Percentiles rank a stretch among this genome's conserved stretches.
These are phyloP conservation scores for Nasonia giraulti DNA, from an alignment of 1,140 invertebrate genomes.

Conservation along the genomic window DNA sequence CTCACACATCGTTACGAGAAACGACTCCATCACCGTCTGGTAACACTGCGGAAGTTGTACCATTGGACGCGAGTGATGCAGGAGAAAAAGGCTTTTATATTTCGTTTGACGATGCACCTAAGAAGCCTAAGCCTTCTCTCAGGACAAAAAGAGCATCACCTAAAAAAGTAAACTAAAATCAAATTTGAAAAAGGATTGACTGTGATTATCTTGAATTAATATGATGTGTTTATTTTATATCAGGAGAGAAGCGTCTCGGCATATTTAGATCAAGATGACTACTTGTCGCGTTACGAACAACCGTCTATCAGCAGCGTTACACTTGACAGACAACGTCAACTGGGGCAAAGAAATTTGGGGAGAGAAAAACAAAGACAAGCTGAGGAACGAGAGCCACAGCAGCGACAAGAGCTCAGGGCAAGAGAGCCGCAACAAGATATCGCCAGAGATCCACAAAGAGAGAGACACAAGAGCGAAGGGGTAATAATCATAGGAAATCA, in stretches of 20 bases:
- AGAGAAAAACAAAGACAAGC: slow-evolving; percentile 69
- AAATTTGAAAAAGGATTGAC: slow-evolving; percentile 14
- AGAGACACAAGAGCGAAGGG: slow-evolving; percentile 67
- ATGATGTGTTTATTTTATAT: slow-evolving; percentile 26
- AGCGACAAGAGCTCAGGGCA: slow-evolving; percentile 65
- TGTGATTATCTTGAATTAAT: not conserved
- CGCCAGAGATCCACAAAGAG: slow-evolving; percentile 69
- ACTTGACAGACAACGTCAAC: slow-evolving; percentile 63
- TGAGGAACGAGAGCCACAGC: slow-evolving; percentile 68
- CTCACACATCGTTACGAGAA: slow-evolving; percentile 72
- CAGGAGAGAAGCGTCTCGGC: slow-evolving; percentile 68
- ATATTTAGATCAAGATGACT: slow-evolving; percentile 68
- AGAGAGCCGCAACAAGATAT: slow-evolving; percentile 66
- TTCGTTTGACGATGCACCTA: slow-evolving; percentile 91
- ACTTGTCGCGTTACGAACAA: slow-evolving; percentile 62
- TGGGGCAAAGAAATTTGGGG: slow-evolving; percentile 65
- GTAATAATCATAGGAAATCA: slow-evolving; percentile 81
- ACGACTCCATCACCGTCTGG: slow-evolving; percentile 67
- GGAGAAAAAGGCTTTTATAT: slow-evolving; percentile 95
- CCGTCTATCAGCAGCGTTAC: slow-evolving; percentile 58
- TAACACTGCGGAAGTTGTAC: slow-evolving; percentile 63
- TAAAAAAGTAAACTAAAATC: slow-evolving; percentile 78
- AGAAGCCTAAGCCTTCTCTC: slow-evolving; percentile 90
- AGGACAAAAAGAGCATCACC: slow-evolving; percentile 85
- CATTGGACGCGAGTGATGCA: slow-evolving; percentile 74